Conservation (phyloP, 2,113 vertebrate species). For the Ceuthmochares aereus region DNA sequence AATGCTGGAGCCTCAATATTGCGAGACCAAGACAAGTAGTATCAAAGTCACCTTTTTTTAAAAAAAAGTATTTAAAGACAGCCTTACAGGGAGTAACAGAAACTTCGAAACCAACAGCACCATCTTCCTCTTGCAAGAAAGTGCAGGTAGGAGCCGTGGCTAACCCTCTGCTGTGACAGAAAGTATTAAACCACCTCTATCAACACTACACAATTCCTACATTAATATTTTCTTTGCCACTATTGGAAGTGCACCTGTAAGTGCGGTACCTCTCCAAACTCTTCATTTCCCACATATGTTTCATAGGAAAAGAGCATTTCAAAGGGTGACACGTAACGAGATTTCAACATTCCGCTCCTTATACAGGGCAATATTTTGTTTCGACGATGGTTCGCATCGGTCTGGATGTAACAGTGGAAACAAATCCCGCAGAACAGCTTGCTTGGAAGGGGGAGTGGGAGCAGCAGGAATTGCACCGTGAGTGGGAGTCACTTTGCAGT, state of each 20-base stretch:
- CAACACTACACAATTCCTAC: not conserved
- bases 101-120: not conserved
- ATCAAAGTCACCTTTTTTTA: not conserved
- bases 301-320: accelerated
- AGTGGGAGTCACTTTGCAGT: not conserved
- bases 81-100: not conserved
- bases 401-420: not conserved
- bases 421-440: not conserved
- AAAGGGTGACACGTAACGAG: not conserved
- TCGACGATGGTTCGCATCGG: accelerated
- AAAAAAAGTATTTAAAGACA: not conserved
- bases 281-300: accelerated
- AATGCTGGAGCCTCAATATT: not conserved
- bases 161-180: no score
- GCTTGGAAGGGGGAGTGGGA: accelerated
- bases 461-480: accelerated
- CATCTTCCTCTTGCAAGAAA: not conserved
- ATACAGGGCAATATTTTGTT: not conserved
- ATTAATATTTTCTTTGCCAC: not conserved
- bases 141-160: not conserved
- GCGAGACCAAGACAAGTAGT: accelerated
- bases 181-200: not conserved
- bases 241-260: accelerated
- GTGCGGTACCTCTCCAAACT: accelerated
- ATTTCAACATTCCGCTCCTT: not conserved